Conservation (phyloP, 1,140 invertebrate genomes). For the Xylocopa sonorina region DNA sequence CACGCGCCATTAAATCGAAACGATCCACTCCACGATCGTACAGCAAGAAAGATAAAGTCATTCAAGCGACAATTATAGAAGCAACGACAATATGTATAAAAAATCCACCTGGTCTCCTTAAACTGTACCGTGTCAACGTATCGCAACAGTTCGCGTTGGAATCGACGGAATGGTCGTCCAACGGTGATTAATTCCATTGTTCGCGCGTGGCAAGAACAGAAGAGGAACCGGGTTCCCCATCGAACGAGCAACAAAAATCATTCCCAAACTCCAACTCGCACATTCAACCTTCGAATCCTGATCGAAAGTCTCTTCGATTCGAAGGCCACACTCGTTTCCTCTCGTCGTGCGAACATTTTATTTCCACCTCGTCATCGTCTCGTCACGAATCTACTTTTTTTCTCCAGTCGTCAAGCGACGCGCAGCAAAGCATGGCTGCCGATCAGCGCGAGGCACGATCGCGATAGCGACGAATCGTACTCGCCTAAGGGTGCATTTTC, state of each 20-base stretch:
- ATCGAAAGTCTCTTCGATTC: not conserved
- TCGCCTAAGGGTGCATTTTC: not conserved
- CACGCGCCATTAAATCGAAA: not conserved
- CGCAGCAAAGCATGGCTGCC: not conserved
- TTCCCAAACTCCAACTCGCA: not conserved
- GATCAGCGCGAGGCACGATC: not conserved
- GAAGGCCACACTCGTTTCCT: not conserved
- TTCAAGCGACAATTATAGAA: conserved; percentile 17
- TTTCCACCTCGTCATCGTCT: not conserved
- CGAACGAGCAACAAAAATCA: not conserved
- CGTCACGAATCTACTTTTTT: not conserved
- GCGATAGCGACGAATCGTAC: not conserved
- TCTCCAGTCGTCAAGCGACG: not conserved
- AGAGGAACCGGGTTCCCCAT: not conserved
- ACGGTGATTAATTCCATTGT: not conserved
- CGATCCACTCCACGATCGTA: not conserved
- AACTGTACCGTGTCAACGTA: not conserved
- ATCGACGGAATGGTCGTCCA: not conserved
- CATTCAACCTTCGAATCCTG: not conserved
- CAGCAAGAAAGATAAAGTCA: not conserved
- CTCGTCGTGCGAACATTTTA: not conserved
- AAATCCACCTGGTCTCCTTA: not conserved
- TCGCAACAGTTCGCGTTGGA: not conserved
- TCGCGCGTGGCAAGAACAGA: conserved; percentile 5
- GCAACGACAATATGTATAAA: conserved; percentile 24